Evolutionary conservation across 2,888 invertebrate species (phyloP).

Genomic region (Syritta pipiens): DNA sequence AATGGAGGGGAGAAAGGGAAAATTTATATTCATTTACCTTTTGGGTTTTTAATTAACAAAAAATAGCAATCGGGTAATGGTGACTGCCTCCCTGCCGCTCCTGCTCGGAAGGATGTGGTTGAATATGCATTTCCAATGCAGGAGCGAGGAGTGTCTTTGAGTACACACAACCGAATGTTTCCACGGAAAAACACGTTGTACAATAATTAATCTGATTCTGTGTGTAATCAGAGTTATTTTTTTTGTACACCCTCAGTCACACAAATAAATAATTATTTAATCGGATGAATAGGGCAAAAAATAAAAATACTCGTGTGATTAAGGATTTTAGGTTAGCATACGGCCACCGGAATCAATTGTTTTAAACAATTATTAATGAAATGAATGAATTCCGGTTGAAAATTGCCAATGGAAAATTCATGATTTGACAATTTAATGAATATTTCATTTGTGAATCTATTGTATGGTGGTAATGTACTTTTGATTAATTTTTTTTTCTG

Average conservation of each 20-base stretch:
- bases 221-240: slow-evolving; percentile 27
- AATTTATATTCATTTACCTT: slow-evolving; percentile 59
- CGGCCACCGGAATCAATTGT: not conserved
- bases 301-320: slow-evolving; percentile 34
- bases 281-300: slow-evolving; percentile 22
- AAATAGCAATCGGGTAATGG: slow-evolving; percentile 27
- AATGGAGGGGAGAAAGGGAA: too few relatives aligned
- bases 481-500: slow-evolving; percentile 8
- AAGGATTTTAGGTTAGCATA: not conserved
- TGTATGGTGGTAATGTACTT: slow-evolving; percentile 18
- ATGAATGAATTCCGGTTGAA: slow-evolving; percentile 28
- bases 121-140: slow-evolving; percentile 22
- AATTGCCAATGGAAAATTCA: slow-evolving; percentile 28
- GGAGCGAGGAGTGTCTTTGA: slow-evolving; percentile 8
- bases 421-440: slow-evolving; percentile 47
- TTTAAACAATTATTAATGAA: slow-evolving; percentile 29
- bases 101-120: too few relatives aligned
- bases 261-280: slow-evolving; percentile 35
- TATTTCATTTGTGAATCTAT: slow-evolving; percentile 32
- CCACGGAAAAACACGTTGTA: slow-evolving; percentile 12
- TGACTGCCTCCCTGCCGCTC: too few relatives aligned
- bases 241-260: not conserved
- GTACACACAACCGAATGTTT: slow-evolving; percentile 1
- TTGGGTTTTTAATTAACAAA: slow-evolving; percentile 58
- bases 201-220: slow-evolving; percentile 47